Base-by-base conservation (phyloP, 2,888 invertebrate species). In the Leucozona laternaria region DNA sequence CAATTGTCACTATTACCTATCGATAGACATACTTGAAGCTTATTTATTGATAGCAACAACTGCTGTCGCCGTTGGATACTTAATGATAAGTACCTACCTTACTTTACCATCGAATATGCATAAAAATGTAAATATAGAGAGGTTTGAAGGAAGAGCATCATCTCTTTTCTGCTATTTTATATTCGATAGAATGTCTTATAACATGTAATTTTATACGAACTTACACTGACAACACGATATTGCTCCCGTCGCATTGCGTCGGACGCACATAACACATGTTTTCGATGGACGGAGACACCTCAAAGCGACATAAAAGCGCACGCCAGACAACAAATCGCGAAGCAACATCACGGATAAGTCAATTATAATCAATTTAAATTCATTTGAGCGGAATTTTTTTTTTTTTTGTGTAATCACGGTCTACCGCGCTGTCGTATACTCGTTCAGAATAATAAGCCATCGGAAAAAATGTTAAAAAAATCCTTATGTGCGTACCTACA, bases 341-440 rank as follows among this genome's bases (percentile, higher is more conserved):
- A 85, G 48, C 73, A 85, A 73, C 85, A 85, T 77, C 68, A 70
- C 86, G 75, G 78, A 75, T 82, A 82, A 82, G 86, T 81, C 82
- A 86, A 86, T 86, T 86, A 86, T 82, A 82, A 82, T 86, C 86
- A 86, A 86, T 86, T 86, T 82, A 86, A 82, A 86, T 82, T 82
- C 82, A 86, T 82, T 86, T 79, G 78, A 79, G 86, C 50, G 71
- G 82, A 82, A 78, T 86, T 86, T 71, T 58, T 71, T 86, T 86
- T 71, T 58, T 71, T 82, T 79, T 79, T 75, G 64, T 86, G 75
- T 78, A 81, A 81, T 86, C 85, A 86, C 81, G 70, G 85, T 72
- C 82, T 71, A 22, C 22, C n/a, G 37, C n/a, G 25, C 25, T 81
- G 73, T 78, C 64, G 55, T 55, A 43, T 58, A 82, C 79, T 82